Base-by-base conservation (phyloP, 2,888 invertebrate genomes). In the Leptopilina myrica region DNA sequence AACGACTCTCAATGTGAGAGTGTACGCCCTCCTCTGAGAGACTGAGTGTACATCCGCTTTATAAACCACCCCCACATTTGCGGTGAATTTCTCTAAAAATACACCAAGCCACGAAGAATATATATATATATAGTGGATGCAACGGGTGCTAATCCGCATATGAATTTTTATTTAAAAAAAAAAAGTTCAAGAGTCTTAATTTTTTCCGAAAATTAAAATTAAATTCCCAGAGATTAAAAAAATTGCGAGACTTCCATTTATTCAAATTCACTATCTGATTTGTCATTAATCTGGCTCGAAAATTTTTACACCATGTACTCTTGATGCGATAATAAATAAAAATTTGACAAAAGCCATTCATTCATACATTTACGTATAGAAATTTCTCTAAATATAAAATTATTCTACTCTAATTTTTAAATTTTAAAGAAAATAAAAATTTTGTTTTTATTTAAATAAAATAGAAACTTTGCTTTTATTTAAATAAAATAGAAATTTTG, bases 41-140 rank as follows among this genome's bases (percentile, higher is more conserved):
- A 69, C 77, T 82, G 77, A 79, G 67, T 78, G 79, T 80, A 82
- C 82, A 80, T 82, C 82, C 82, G 82, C 73, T 80, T 78, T 75
- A 76, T 73, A 76, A 67, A 73, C 73, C 79, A 82, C 80, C 80
- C 79, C 79, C 80, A 78, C 80, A 73, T 53, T 73, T 53, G 73
- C 56, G 53, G 56, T 26, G 56, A 33, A 56, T 33, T 73, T 5
- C 73, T 53, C 73, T 73, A 73, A 73, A 73, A 73, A 73, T 73
- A 73, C 53, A 73, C 73, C 69, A 69, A 26, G 12, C 33, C 56
- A n/a, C n/a, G 26, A n/a, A 73, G 56, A 26, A 73, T 12, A 67
- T 12, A 5, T 56, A 33, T 14, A 73, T 12, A 67, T 49, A 9
- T 56, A 33, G 33, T 33, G n/a, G 5, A 73, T 53, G n/a, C 33